These are phyloP conservation scores for Taenioides sp. DNA, from an alignment of 2,797 vertebrate species.

Conservation along the genomic window DNA sequence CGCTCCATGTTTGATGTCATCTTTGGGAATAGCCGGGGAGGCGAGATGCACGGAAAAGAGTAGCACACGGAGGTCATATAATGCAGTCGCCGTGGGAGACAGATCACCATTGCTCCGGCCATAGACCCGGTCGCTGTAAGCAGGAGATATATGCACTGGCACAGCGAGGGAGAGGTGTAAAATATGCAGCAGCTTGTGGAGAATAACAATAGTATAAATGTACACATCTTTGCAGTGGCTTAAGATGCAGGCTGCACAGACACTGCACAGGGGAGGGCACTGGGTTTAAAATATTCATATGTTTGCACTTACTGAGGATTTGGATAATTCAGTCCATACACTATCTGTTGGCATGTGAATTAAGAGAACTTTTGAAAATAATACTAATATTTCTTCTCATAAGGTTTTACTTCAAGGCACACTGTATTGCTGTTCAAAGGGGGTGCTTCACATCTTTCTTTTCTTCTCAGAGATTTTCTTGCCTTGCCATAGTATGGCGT, in stretches of 20 bases:
- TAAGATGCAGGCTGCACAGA: constrained; percentile 47
- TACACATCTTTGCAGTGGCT: constrained; percentile 33
- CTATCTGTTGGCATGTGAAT: constrained; percentile 28
- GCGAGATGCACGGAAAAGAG: neutral
- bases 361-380: neutral
- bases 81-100: constrained; percentile 36
- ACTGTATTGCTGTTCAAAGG: neutral
- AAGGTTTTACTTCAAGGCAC: neutral
- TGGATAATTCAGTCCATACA: constrained; percentile 49
- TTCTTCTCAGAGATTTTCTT: no score
- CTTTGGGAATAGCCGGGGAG: constrained; percentile 28
- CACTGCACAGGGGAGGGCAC: constrained; percentile 10
- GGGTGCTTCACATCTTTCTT: no score
- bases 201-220: constrained; percentile 51
- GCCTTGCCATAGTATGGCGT: no score
- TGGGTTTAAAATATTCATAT: constrained; percentile 42
- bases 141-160: constrained; percentile 31
- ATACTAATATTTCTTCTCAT: neutral
- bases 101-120: constrained; percentile 20
- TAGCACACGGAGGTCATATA: constrained; percentile 41
- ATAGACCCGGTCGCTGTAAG: constrained; percentile 11
- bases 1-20: constrained; percentile 27
- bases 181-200: constrained; percentile 11
- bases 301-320: constrained; percentile 38
- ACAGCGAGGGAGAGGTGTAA: constrained; percentile 22